phyloP scores from a whole-genome alignment of 2,797 vertebrate species.

The Geotrypetes seraphini region DNA sequence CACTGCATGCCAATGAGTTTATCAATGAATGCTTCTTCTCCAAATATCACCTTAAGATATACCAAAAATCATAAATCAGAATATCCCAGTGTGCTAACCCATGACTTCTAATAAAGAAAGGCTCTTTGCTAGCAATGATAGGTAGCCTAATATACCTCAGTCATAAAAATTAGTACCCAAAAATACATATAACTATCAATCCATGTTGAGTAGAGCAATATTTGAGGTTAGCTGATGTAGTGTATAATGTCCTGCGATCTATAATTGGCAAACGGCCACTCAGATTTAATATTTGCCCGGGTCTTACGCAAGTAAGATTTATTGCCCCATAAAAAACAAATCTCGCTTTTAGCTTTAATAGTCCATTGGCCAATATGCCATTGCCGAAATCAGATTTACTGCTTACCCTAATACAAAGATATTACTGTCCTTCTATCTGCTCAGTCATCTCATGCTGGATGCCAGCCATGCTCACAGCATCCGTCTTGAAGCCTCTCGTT shows the following conservation, averaged over 20 bases:
- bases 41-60: too few relatives aligned
- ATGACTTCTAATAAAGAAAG: not conserved
- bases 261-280: slow-evolving; percentile 8
- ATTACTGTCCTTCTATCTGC: slow-evolving; percentile 3
- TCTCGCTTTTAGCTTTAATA: slow-evolving; percentile 21
- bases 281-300: slow-evolving; percentile 26
- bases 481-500: not conserved
- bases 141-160: slow-evolving; percentile 17
- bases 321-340: slow-evolving; percentile 27
- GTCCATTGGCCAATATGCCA: slow-evolving; percentile 7
- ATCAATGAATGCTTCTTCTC: too few relatives aligned
- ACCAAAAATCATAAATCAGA: slow-evolving; percentile 1
- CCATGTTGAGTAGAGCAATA: slow-evolving; percentile 13
- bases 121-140: slow-evolving; percentile 12
- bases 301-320: slow-evolving; percentile 23
- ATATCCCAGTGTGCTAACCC: not conserved
- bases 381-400: slow-evolving; percentile 17
- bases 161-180: slow-evolving; percentile 18
- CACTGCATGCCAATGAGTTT: too few relatives aligned
- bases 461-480: not conserved
- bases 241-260: slow-evolving; percentile 17
- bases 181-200: slow-evolving; percentile 3
- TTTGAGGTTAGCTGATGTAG: slow-evolving; percentile 14
- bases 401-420: slow-evolving; percentile 1
- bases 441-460: not conserved